These are phyloP conservation scores for Malacoraja senta DNA, from an alignment of 2,797 vertebrate species.

Conservation along the genomic window DNA sequence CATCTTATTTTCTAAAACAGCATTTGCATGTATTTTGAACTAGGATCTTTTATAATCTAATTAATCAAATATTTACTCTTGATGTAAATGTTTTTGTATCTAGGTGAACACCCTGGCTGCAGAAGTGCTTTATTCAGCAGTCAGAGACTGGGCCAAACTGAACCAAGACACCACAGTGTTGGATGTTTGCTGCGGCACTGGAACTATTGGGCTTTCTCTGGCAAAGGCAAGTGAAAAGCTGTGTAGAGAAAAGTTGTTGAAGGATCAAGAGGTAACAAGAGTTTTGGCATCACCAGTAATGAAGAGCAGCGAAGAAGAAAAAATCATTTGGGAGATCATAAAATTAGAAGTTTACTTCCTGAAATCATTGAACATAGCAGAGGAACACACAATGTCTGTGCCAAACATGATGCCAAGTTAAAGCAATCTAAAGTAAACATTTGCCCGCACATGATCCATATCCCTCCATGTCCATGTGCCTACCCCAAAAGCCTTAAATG, in stretches of 20 bases:
- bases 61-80: background rate
- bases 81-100: background rate
- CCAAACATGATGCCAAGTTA: too few species aligned
- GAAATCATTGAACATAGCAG: background rate
- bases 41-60: background rate
- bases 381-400: too few species aligned
- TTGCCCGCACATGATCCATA: too few species aligned
- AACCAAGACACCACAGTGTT: conserved; percentile 73
- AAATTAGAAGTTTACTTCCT: background rate
- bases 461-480: too few species aligned
- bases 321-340: background rate
- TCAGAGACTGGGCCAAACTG: conserved; percentile 85
- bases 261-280: background rate
- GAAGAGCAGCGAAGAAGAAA: background rate
- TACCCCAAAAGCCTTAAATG: too few species aligned
- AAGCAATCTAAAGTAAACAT: too few species aligned
- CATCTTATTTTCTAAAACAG: too few species aligned
- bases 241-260: background rate
- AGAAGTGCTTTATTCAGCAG: conserved; percentile 80
- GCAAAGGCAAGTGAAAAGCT: conserved; percentile 66
- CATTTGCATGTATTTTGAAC: background rate
- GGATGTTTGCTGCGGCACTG: conserved; percentile 91
- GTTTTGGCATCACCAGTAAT: too few species aligned
- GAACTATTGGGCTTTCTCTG: conserved; percentile 88
- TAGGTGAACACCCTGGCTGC: conserved; percentile 88